phyloP scores from a whole-genome alignment of 2,113 vertebrate species.

The Macrotis lagotis region DNA sequence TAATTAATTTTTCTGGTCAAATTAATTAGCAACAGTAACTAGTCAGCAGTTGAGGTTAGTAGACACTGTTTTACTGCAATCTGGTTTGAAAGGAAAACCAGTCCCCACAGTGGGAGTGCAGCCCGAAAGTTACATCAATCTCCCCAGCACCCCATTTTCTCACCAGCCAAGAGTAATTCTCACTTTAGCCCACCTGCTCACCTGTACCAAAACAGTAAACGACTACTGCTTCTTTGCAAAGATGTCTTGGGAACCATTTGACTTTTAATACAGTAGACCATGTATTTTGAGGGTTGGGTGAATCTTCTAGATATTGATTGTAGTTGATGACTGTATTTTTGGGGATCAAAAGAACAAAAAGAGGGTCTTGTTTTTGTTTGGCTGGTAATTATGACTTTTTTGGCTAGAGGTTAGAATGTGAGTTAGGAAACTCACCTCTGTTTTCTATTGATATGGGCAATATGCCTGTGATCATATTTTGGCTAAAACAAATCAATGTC shows the following conservation, averaged over 20 bases:
- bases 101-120: neutral
- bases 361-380: neutral
- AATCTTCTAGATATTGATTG: neutral
- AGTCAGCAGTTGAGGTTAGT: neutral
- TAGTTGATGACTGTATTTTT: constrained; percentile 20
- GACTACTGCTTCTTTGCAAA: constrained; percentile 31
- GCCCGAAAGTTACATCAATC: neutral
- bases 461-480: neutral
- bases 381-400: neutral
- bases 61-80: neutral
- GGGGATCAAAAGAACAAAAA: neutral
- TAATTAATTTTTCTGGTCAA: neutral
- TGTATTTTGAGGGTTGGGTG: constrained; percentile 16
- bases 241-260: constrained; percentile 47
- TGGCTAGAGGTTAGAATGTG: neutral
- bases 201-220: neutral
- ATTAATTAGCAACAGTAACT: neutral
- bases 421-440: neutral
- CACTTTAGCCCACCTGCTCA: neutral
- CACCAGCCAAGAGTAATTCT: neutral
- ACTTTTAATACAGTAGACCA: neutral
- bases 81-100: neutral
- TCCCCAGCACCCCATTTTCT: neutral
- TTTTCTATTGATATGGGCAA: neutral
- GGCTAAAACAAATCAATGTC: neutral